phyloP scores from a whole-genome alignment of 64 coral and sea anemone genomes.

The Cladopsammia gracilis region DNA sequence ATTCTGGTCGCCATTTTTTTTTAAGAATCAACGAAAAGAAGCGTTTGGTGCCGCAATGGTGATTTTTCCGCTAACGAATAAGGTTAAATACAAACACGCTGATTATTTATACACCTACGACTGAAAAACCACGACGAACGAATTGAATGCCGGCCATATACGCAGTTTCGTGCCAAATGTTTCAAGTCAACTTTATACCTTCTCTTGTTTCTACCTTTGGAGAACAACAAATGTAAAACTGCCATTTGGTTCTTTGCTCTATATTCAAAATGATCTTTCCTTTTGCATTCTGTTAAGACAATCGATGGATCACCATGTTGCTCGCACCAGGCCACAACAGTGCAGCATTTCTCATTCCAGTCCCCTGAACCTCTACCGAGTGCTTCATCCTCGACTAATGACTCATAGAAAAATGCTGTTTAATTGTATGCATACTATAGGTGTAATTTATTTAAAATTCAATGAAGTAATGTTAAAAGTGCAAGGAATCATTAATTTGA shows the following conservation, averaged over 20 bases:
- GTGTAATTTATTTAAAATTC: conserved; percentile 28
- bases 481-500: conserved; percentile 16
- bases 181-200: conserved; percentile 26
- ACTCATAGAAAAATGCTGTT: conserved; percentile 11
- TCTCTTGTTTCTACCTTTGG: conserved; percentile 20
- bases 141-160: conserved; percentile 23
- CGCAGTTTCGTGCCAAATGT: conserved; percentile 25
- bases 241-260: background rate
- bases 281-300: background rate
- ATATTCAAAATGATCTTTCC: background rate
- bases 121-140: conserved; percentile 6
- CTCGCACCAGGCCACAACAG: background rate
- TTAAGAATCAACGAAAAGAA: background rate
- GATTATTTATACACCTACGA: conserved; percentile 27
- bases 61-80: conserved; percentile 1
- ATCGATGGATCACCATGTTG: background rate
- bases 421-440: conserved; percentile 15
- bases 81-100: conserved; percentile 21
- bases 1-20: conserved; percentile 14
- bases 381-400: conserved; percentile 9
- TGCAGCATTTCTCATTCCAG: background rate
- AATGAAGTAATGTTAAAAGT: conserved; percentile 19
- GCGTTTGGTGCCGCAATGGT: background rate
- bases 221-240: background rate
- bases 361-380: background rate